Percentiles rank a stretch among this genome's conserved stretches.
Conservation (phyloP, 2,888 invertebrate genomes). For the Eurois occulta region DNA sequence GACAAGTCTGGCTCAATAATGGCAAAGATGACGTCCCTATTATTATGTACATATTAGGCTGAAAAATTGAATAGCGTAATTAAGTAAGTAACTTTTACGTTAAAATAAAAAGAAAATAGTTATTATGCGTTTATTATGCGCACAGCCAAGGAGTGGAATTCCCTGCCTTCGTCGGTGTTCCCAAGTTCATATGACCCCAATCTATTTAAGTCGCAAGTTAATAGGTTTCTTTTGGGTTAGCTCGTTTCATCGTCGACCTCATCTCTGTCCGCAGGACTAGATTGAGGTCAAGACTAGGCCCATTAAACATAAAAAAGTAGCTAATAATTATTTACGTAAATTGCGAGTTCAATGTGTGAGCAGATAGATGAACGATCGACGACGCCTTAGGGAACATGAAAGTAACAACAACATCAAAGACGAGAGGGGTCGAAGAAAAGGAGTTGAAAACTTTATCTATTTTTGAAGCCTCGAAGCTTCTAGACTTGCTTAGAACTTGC, state of each 20-base stretch:
- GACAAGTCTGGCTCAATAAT: too few species aligned
- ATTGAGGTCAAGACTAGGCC: too few species aligned
- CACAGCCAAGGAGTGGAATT: too few species aligned
- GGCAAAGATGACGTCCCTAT: not conserved
- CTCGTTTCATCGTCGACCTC: too few species aligned
- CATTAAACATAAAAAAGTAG: too few species aligned
- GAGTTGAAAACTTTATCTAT: not conserved
- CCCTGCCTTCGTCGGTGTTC: too few species aligned
- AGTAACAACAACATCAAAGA: not conserved
- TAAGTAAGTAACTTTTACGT: not conserved
- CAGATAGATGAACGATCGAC: not conserved
- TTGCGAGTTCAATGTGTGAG: too few species aligned
- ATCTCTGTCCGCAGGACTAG: too few species aligned
- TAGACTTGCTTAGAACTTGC: not conserved
- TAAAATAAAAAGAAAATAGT: not conserved
- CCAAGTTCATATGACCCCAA: too few species aligned
- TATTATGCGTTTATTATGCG: too few species aligned
- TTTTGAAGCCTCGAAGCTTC: slow-evolving; percentile 16
- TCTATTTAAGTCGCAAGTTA: too few species aligned
- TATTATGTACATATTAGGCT: not conserved
- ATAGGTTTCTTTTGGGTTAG: too few species aligned
- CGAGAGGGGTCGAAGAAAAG: not conserved
- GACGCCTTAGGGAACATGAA: not conserved
- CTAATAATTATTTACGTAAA: not conserved
- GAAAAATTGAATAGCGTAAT: not conserved